These are phyloP conservation scores for Desoria tigrina DNA, from an alignment of 2,888 invertebrate species.

Conservation along the genomic window DNA sequence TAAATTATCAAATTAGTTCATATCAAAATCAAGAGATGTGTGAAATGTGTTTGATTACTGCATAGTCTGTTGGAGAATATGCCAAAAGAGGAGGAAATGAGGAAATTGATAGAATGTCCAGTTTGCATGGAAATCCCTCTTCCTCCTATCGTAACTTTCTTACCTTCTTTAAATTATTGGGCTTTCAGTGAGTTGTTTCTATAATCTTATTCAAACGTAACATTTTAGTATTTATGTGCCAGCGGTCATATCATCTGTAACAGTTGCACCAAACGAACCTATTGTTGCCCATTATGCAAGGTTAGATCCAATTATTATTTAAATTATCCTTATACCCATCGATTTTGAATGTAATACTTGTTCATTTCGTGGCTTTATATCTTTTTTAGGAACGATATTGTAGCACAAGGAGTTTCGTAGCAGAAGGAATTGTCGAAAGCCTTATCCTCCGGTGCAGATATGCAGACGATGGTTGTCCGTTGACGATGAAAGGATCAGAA, in stretches of 20 bases:
- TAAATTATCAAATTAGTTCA: no score
- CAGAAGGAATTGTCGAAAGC: constrained; percentile 46
- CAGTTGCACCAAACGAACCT: constrained; percentile 37
- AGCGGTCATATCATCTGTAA: constrained; percentile 47
- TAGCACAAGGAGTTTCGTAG: constrained; percentile 44
- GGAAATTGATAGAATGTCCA: constrained; percentile 47
- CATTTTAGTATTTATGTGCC: constrained; percentile 40
- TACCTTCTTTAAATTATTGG: no score
- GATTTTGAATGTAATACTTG: not conserved
- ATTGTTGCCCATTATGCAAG: constrained; percentile 42
- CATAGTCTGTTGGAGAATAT: constrained; percentile 31
- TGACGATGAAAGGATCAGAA: constrained; percentile 33
- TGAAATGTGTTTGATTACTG: not conserved
- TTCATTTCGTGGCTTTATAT: constrained; percentile 7
- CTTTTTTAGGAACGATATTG: constrained; percentile 35
- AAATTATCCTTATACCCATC: no score
- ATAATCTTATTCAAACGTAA: no score
- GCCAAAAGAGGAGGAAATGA: constrained; percentile 33
- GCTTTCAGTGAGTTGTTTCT: no score
- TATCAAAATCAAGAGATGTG: no score
- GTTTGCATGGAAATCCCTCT: constrained; percentile 46
- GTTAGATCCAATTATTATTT: constrained; percentile 8
- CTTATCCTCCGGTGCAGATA: constrained; percentile 39
- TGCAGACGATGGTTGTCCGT: constrained; percentile 38
- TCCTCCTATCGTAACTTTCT: constrained; percentile 47